These are phyloP conservation scores for Hypolimnas misippus DNA, from an alignment of 2,888 invertebrate species.

Conservation along the genomic window DNA sequence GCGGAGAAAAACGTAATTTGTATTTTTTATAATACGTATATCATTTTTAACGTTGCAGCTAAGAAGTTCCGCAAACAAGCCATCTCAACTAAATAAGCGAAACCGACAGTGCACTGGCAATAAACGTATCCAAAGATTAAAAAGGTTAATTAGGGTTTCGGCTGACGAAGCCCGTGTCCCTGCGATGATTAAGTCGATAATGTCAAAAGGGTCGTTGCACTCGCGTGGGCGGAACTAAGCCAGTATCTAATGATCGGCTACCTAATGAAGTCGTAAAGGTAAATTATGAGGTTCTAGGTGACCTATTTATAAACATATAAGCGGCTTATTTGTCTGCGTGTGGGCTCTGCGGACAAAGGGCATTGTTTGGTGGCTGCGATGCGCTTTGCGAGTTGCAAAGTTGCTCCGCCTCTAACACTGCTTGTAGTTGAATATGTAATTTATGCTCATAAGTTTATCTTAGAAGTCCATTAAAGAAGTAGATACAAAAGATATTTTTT, in stretches of 20 bases:
- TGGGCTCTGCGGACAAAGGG: slow-evolving; percentile 10
- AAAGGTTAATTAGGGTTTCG: slow-evolving; percentile 57
- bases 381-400: slow-evolving; percentile 8
- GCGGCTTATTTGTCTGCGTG: slow-evolving; percentile 16
- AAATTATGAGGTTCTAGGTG: slow-evolving; percentile 20
- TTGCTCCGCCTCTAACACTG: neutral
- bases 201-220: slow-evolving; percentile 45
- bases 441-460: neutral
- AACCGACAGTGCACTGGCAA: neutral
- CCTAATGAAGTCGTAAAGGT: slow-evolving; percentile 32
- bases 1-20: too few relatives aligned
- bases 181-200: slow-evolving; percentile 43
- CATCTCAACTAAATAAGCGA: neutral
- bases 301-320: slow-evolving; percentile 22
- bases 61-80: slow-evolving; percentile 2
- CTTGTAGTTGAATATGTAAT: neutral
- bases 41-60: neutral
- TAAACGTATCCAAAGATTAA: slow-evolving; percentile 23
- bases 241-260: slow-evolving; percentile 33
- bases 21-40: neutral
- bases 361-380: slow-evolving; percentile 2
- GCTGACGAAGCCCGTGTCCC: slow-evolving; percentile 52
- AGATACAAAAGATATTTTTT: too few relatives aligned
- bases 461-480: too few relatives aligned
- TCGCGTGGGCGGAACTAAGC: slow-evolving; percentile 45